A percentile compares a stretch with the other conserved stretches of the same genome.
Evolutionary conservation across 2,888 invertebrate genomes (phyloP).

Genomic region (Lycocerus yunnanus): DNA sequence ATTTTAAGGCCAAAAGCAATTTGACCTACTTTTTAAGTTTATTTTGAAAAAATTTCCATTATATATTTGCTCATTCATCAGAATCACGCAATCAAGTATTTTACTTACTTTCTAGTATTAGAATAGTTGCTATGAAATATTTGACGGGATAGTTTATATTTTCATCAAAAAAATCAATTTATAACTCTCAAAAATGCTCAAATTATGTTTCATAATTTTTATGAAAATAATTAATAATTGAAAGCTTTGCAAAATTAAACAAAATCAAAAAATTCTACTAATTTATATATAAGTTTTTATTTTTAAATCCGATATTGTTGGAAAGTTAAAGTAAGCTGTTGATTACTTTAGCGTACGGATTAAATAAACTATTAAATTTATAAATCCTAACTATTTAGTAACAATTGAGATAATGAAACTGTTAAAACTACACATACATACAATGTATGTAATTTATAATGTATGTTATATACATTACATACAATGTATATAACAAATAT

Average conservation of each 20-base stretch:
- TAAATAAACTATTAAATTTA: neutral
- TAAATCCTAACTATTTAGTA: too few species aligned
- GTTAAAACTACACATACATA: too few species aligned
- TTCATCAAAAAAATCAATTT: neutral
- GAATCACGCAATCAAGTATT: neutral
- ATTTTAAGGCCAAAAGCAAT: neutral
- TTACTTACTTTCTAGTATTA: neutral
- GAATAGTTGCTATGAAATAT: neutral
- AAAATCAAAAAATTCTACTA: neutral
- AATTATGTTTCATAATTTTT: neutral
- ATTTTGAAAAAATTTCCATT: neutral
- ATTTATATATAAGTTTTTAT: neutral
- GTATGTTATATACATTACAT: too few species aligned
- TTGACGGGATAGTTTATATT: neutral
- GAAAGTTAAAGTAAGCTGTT: neutral
- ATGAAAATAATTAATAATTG: neutral
- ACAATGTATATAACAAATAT: too few species aligned
- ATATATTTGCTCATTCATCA: slow-evolving; percentile 5
- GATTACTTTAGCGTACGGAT: neutral
- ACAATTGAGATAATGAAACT: too few species aligned
- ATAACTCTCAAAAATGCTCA: neutral
- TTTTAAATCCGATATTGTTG: neutral
- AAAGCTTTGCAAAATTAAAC: neutral
- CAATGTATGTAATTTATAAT: too few species aligned
- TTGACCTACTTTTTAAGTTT: neutral